These are phyloP conservation scores for Mythimna lalbum DNA, from an alignment of 2,888 invertebrate species.

Conservation along the genomic window DNA sequence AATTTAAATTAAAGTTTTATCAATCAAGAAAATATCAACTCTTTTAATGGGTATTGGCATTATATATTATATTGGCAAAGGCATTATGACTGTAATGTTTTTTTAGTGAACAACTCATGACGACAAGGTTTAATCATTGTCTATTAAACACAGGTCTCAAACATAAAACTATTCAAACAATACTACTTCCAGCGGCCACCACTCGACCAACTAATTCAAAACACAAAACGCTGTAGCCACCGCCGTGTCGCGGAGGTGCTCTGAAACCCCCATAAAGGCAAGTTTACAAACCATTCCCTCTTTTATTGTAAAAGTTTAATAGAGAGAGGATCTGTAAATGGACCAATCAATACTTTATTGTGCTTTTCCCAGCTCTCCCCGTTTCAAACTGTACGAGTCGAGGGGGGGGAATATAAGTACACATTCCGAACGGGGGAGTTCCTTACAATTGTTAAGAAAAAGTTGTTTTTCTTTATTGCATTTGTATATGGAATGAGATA, in stretches of 20 bases:
- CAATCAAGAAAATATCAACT: no score
- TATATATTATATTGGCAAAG: no score
- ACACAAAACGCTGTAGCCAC: constrained; percentile 40
- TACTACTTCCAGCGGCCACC: background rate
- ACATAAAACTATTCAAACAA: constrained; percentile 33
- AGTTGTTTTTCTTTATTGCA: constrained; percentile 63
- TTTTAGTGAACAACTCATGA: no score
- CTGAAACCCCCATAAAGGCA: constrained; percentile 64
- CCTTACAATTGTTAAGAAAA: constrained; percentile 63
- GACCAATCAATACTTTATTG: constrained; percentile 83
- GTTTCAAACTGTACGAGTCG: constrained; percentile 64
- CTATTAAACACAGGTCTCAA: background rate
- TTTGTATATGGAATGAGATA: constrained; percentile 57
- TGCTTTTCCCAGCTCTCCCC: constrained; percentile 71
- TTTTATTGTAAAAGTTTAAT: constrained; percentile 85
- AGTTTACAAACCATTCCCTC: constrained; percentile 73
- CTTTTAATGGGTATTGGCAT: no score
- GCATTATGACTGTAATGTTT: no score
- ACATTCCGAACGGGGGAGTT: constrained; percentile 58
- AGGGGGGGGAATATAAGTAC: constrained; percentile 63
- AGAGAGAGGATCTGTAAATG: constrained; percentile 80
- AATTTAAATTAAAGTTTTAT: no score
- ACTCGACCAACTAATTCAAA: constrained; percentile 48
- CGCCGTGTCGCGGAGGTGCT: constrained; percentile 56
- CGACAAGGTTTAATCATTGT: no score